Percentiles rank a stretch among this genome's conserved stretches.
Evolutionary conservation across 64 coral and sea anemone species (phyloP).

Genomic region (Porites australiensis): DNA sequence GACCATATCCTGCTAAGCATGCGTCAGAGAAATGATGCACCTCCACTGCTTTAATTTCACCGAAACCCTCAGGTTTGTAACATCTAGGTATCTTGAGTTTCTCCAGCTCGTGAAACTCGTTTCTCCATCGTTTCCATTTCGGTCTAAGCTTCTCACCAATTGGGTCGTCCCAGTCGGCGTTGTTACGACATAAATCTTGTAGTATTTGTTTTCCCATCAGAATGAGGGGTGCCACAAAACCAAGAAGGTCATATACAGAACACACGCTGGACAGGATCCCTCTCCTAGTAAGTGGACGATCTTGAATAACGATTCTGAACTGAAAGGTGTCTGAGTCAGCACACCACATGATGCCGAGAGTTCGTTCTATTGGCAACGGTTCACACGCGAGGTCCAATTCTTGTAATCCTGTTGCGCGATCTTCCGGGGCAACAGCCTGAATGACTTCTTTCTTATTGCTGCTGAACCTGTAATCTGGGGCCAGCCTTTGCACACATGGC

Average conservation of each 20-base stretch:
- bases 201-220: constrained; percentile 13
- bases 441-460: constrained; percentile 53
- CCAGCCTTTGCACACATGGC: constrained; percentile 37
- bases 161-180: constrained; percentile 49
- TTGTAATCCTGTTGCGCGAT: constrained; percentile 26
- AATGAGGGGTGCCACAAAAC: too few species aligned
- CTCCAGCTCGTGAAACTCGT: constrained; percentile 5
- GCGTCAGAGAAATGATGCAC: constrained; percentile 52
- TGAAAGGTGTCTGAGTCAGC: constrained; percentile 12
- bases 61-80: constrained; percentile 35
- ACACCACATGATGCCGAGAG: constrained; percentile 14
- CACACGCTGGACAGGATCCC: too few species aligned
- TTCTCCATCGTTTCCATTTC: constrained; percentile 55
- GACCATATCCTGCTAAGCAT: constrained; percentile 28
- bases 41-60: constrained; percentile 10
- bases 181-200: constrained; percentile 30
- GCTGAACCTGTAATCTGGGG: constrained; percentile 24
- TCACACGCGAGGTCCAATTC: constrained; percentile 18
- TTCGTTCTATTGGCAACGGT: constrained; percentile 23
- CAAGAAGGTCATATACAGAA: too few species aligned
- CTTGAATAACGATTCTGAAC: too few species aligned
- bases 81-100: constrained; percentile 44
- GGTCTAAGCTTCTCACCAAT: constrained; percentile 12
- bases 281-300: too few species aligned
- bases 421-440: constrained; percentile 13